Conservation (phyloP, 2,888 invertebrate genomes). For the Drosophila longiperda region DNA sequence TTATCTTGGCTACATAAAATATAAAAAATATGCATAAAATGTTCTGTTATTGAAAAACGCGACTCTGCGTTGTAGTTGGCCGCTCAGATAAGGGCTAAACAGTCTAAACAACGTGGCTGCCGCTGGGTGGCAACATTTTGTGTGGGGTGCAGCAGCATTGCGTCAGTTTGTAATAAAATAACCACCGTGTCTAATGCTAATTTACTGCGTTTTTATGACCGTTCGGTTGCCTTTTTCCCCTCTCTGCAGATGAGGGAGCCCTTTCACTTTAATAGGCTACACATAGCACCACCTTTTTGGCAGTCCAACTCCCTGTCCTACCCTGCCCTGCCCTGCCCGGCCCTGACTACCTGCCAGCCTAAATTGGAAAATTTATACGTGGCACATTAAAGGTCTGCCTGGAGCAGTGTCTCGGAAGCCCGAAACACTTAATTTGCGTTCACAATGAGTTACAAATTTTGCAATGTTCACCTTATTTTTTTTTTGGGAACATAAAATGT, state of each 20-base stretch:
- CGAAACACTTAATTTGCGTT: conserved; percentile 58
- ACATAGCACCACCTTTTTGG: conserved; percentile 34
- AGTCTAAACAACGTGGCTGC: not conserved
- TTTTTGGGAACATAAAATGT: conserved; percentile 46
- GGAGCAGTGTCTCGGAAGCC: conserved; percentile 29
- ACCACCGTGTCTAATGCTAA: conserved; percentile 73
- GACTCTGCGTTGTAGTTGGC: conserved; percentile 5
- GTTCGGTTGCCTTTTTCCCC: conserved; percentile 26
- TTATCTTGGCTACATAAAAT: conserved; percentile 14
- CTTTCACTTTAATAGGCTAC: conserved; percentile 52
- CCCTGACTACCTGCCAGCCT: conserved; percentile 11
- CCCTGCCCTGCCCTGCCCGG: too few relatives aligned
- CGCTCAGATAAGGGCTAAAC: not conserved
- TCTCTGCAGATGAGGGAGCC: conserved; percentile 13
- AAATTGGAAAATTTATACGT: conserved; percentile 73
- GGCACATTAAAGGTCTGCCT: conserved; percentile 63
- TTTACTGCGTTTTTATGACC: conserved; percentile 69
- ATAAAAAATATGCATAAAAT: conserved; percentile 22
- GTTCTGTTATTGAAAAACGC: conserved; percentile 12
- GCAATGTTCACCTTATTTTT: conserved; percentile 38
- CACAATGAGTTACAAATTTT: conserved; percentile 73
- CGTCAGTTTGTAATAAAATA: conserved; percentile 64
- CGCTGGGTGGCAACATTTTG: conserved; percentile 8
- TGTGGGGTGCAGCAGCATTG: conserved; percentile 14
- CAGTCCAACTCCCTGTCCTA: not conserved